Conservation (phyloP, 2,113 vertebrate genomes). For the Ploceus nigricollis region DNA sequence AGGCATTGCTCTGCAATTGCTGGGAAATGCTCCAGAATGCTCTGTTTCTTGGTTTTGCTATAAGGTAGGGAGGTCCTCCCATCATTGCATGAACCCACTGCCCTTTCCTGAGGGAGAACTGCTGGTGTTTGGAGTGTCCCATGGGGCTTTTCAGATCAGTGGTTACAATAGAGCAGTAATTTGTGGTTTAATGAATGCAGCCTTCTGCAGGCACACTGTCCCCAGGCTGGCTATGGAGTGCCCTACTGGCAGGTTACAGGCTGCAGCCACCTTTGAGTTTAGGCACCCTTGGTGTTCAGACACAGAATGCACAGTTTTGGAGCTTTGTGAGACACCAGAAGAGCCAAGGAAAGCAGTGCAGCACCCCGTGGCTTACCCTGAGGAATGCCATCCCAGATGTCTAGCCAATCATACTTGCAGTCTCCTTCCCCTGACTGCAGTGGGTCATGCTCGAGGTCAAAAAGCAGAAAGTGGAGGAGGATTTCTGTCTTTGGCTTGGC, state of each 20-base stretch:
- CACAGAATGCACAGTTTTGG: not conserved
- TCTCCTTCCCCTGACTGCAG: constrained; percentile 89
- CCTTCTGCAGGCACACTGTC: not conserved
- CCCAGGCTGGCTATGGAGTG: not conserved
- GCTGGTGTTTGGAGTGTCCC: not conserved
- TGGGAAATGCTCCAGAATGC: not conserved
- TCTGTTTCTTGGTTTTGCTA: not conserved
- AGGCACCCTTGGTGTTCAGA: not conserved
- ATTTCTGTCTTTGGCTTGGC: constrained; percentile 95
- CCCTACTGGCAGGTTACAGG: not conserved
- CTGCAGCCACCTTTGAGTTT: not conserved
- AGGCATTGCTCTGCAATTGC: not conserved
- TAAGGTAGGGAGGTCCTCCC: not conserved
- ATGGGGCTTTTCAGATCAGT: not conserved
- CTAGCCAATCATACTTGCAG: constrained; percentile 98
- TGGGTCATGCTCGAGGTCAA: constrained; percentile 96
- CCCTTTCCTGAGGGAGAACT: not conserved
- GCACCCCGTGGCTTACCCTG: constrained; percentile 78
- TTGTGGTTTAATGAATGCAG: not conserved
- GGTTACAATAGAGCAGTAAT: not conserved
- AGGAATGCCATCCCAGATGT: constrained; percentile 97
- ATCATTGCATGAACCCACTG: not conserved
- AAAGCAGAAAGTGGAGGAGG: constrained; percentile 90
- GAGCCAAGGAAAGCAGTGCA: not conserved
- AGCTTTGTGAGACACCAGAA: not conserved